Conservation (phyloP, 2,888 invertebrate genomes). For the Cosmorhoe ocellata region DNA sequence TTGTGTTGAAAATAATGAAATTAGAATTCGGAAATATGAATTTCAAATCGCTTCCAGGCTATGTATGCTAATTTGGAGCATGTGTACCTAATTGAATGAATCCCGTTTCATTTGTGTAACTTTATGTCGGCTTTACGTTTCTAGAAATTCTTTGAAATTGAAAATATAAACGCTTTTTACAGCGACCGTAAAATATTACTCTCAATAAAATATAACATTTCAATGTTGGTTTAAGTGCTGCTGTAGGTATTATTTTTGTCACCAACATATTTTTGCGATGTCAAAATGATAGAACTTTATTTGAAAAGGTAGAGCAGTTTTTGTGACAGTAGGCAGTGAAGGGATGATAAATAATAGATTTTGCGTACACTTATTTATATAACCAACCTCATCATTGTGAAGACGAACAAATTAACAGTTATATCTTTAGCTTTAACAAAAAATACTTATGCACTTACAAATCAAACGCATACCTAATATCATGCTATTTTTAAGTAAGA, state of each 20-base stretch:
- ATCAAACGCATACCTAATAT: too few relatives aligned
- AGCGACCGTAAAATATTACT: not conserved
- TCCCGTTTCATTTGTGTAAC: not conserved
- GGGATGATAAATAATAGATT: too few relatives aligned
- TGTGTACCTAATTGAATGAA: not conserved
- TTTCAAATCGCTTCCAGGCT: not conserved
- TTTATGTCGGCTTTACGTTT: not conserved
- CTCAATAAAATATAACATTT: not conserved
- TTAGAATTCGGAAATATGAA: conserved; percentile 2
- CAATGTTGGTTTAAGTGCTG: not conserved
- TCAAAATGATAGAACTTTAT: too few relatives aligned
- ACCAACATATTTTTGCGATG: too few relatives aligned
- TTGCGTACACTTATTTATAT: too few relatives aligned
- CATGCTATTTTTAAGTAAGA: too few relatives aligned
- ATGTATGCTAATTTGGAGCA: not conserved
- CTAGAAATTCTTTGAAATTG: not conserved
- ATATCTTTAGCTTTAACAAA: too few relatives aligned
- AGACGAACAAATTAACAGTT: too few relatives aligned
- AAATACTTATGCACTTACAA: too few relatives aligned
- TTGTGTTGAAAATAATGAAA: not conserved
- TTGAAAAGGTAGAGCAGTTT: too few relatives aligned
- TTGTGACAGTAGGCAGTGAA: too few relatives aligned
- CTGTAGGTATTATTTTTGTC: not conserved
- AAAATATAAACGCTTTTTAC: not conserved
- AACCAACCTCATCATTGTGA: too few relatives aligned